Base-by-base conservation (phyloP, 2,797 vertebrate genomes). In the Coranthus polyacanthus region DNA sequence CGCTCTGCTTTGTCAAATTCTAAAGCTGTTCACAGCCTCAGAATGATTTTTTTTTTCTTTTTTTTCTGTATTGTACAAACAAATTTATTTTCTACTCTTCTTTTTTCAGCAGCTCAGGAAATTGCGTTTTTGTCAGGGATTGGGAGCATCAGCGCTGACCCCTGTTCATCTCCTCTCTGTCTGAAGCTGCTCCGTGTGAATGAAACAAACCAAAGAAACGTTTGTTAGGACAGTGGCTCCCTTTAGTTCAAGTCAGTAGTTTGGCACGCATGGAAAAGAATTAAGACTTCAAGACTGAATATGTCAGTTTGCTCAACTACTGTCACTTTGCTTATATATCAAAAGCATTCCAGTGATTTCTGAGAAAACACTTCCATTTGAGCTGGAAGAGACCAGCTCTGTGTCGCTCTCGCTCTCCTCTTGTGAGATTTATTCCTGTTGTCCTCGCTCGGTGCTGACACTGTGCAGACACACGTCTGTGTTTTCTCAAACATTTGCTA, bases 391-490 rank as follows among this genome's bases (percentile, higher is more conserved):
- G 15, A 49, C 34, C 10, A 8, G 17, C 68, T 65, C 51, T 43
- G 17, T 70, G 67, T 84, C 26, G 43, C 65, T 83, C 67, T 84
- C 26, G 43, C 65, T 83, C 67, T 55, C 37, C 52, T 57, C 65
- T 44, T 4, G 52, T 59, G 38, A 79, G 68, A 81, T 85, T 73
- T 85, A 83, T 82, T 82, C 72, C 59, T 45, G 72, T 70, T 83
- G 81, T 78, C 78, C 61, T 65, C 17, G 61, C 79, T 81, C 60
- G 47, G 58, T 2, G 16, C 70, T 83, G 91, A 92, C 73, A 52
- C 70, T 84, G 72, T 44, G 75, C 90, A 92, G 90, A 80, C 63
- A 46, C 57, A 12, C 37, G 41, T 83, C 92, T 92, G 89, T 53
- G 68, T 83, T 89, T 78, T 68, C 69, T 93, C 92, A 89, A 70